Base-by-base conservation (phyloP, 2,888 invertebrate species). In the Neria commutata region DNA sequence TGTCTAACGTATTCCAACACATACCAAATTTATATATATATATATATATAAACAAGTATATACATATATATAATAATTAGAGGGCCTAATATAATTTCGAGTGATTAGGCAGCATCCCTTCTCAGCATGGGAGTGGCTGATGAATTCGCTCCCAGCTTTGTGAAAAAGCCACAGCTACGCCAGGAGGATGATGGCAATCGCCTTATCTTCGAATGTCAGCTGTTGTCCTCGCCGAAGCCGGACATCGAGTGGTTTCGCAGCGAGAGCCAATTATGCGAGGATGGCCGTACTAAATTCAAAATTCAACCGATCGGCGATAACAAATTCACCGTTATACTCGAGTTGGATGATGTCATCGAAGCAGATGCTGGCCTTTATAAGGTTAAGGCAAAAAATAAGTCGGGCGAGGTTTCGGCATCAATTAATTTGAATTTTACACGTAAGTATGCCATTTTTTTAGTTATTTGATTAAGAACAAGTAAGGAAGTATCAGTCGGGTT, bases 351-450 rank as follows among this genome's bases (percentile, higher is more conserved):
- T 85, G 95, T 96, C 81, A 90, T 95, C 86, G 95, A 95, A 87
- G 90, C 90, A 70, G 95, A 96, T 83, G 95, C 95, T 76, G 96
- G 96, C 82, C 90, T 95, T 72, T 98, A 98, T 86, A 94, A 95
- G 85, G 95, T 96, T 83, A 94, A 93, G 85, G 95, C 95, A 73
- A 95, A 94, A 85, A 97, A 95, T 84, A 93, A 93, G 85, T 93
- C 94, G 87, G 98, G 98, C 81, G 96, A 97, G 87, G 95, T 96
- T 81, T 92, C 95, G 77, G 95, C 95, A 73, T 95, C 95, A 78
- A 95, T 96, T 83, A 96, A 95, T 82, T 89, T 98, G 83, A 97
- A 97, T 87, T 95, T 97, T 83, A 95, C 94, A 85, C 96, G 97
- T 97, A 85, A 94, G 95, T 93, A 80, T 71, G 33, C 1, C 25